Evolutionary conservation across 2,797 vertebrate genomes (phyloP), one percentile per base, ranked within the genome.

Genomic region (Artibeus jamaicensis): DNA sequence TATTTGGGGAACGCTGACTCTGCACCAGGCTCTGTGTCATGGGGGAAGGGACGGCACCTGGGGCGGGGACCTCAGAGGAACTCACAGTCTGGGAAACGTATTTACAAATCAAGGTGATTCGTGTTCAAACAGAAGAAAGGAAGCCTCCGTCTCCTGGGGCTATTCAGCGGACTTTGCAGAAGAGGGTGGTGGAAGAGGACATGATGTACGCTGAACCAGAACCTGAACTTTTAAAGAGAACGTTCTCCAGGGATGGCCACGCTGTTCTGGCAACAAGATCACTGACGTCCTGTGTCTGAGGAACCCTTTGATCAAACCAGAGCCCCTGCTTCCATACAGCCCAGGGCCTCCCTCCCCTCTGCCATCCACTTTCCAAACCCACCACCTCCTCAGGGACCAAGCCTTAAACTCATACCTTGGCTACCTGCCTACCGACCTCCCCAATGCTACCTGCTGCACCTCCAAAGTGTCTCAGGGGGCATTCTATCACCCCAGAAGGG

Each of bases 401-500:
- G 5, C 22, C 44, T 57, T 53, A 10, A 48, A 11, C 1, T 2
- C 18, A 67, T 0, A 10, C 3, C 9, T 37, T 34, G n/a, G 19
- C 8, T 37, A 10, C 39, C 59, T 71, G 68, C 37, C 29, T 9
- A n/a, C 2, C 26, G 24, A 46, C 9, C 24, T 16, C 14, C 32
- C 22, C 10, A 5, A 48, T 5, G 39, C 32, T 34, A 11, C n/a
- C 32, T 62, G 16, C 6, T 59, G 19, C 0, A 7, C 12, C 39
- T n/a, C 85, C 8, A 9, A 76, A 8, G 21, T 32, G 0, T 67
- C 39, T 18, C 22, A 26, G 0, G 9, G 34, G 1, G 2, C 32
- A 37, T n/a, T 34, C 16, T 5, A 12, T 21, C 15, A 34, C 4
- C 37, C 18, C 12, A 0, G 2, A 37, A 19, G 19, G 29, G 26